Conservation (phyloP, 2,113 vertebrate genomes). For the Pluvialis apricaria region DNA sequence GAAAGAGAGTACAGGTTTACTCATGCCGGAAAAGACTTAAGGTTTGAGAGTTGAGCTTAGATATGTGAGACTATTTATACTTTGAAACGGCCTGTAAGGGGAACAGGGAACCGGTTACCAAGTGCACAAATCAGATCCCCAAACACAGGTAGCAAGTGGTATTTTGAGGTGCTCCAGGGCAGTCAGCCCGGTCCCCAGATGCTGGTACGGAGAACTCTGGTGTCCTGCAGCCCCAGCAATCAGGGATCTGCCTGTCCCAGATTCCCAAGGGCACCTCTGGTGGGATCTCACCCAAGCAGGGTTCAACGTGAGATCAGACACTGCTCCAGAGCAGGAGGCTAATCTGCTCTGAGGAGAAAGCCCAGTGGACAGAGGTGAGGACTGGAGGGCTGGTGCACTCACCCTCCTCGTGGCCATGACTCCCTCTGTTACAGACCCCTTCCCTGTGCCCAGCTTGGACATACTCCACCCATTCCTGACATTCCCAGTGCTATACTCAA, state of each 20-base stretch:
- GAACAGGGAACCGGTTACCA: background rate
- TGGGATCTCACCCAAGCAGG: background rate
- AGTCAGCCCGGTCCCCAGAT: background rate
- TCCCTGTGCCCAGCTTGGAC: background rate
- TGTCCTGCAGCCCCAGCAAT: background rate
- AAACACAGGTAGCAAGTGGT: background rate
- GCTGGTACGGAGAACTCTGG: background rate
- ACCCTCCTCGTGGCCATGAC: rapidly evolving
- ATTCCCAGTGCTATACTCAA: background rate
- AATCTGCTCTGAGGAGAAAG: background rate
- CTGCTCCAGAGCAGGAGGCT: background rate
- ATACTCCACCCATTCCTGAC: background rate
- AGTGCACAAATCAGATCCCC: background rate
- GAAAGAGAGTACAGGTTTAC: background rate
- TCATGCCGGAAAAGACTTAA: background rate
- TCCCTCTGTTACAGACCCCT: background rate
- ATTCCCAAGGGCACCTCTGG: background rate
- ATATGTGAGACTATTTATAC: background rate
- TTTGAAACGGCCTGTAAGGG: background rate
- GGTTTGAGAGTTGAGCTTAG: background rate
- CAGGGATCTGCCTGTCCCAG: background rate
- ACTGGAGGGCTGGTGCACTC: background rate
- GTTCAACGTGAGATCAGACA: background rate
- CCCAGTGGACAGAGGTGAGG: background rate
- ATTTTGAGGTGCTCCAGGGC: background rate